These are phyloP conservation scores for Eilema sororculum DNA, from an alignment of 2,888 invertebrate species.

Conservation along the genomic window DNA sequence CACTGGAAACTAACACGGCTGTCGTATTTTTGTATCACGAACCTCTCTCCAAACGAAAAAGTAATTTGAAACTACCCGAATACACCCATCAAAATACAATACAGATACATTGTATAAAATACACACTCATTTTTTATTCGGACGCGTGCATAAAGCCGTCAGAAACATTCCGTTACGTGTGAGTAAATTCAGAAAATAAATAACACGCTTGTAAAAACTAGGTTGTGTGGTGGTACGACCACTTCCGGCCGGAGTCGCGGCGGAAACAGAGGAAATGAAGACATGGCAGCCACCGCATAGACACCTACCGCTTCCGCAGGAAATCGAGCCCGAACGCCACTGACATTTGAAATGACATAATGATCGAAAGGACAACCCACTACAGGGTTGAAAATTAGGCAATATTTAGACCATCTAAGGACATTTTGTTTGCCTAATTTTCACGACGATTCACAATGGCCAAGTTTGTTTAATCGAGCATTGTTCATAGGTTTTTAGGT, in stretches of 20 bases:
- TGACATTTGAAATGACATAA: slow-evolving; percentile 34
- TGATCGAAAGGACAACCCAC: no score
- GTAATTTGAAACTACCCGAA: not conserved
- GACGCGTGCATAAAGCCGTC: not conserved
- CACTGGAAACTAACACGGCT: no score
- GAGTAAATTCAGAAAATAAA: slow-evolving; percentile 17
- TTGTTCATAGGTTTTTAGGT: no score
- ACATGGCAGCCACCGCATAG: slow-evolving; percentile 44
- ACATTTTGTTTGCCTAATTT: no score
- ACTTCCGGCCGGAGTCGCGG: slow-evolving; percentile 36
- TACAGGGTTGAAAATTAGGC: no score
- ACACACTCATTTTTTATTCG: slow-evolving; percentile 6
- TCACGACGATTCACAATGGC: no score
- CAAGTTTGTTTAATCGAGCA: no score
- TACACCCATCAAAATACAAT: not conserved
- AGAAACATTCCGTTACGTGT: not conserved
- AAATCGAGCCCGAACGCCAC: slow-evolving; percentile 41
- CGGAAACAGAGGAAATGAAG: slow-evolving; percentile 57
- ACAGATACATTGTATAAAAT: not conserved
- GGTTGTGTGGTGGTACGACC: slow-evolving; percentile 31
- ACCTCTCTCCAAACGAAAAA: no score
- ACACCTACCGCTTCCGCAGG: slow-evolving; percentile 47
- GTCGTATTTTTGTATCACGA: no score
- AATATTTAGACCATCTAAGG: no score
- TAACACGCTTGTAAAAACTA: slow-evolving; percentile 41